Base-by-base conservation (phyloP, 2,888 invertebrate species). In the Nephrotoma flavescens region DNA sequence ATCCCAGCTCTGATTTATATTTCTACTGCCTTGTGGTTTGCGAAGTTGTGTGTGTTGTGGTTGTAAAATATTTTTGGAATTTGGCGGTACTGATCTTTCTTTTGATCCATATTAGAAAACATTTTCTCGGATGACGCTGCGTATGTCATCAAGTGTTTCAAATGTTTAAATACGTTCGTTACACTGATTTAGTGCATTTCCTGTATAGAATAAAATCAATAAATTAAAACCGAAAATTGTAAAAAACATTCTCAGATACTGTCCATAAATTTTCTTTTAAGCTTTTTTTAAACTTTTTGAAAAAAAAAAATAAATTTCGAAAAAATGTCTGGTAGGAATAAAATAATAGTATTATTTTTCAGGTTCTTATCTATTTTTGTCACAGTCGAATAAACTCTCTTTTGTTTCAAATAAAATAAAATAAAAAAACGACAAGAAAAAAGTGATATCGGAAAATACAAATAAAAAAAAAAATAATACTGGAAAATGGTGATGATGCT, bases 321-420 rank as follows among this genome's bases (percentile, higher is more conserved):
- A 71, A 71, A 71, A 71, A 71, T 71, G 71, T 71, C 71, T 71
- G 71, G 71, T 71, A 71, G 71, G 71, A 71, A 71, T 71, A 71
- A 71, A 71, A 71, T 71, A 71, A 71, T 71, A 71, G 71, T n/a
- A 84, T 84, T 84, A 84, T 84, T 84, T 41, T 84, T 84, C 84
- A 84, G 84, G 85, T 85, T 85, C 85, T 85, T 85, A 85, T 85
- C 85, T 85, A 44, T 85, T 85, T 84, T 85, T 85, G 42, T 85
- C 85, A 85, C 85, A 85, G 85, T 85, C 85, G 85, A 85, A 85
- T 85, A 85, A 85, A 85, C 85, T 85, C 85, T 84, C 84, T 84
- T 84, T 84, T 84, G 84, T 84, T 84, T 84, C 42, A 84, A 84
- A 84, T 84, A 42, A 42, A 42, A 84, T 42, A 42, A 84, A 83